Conservation (phyloP, 2,888 invertebrate species). For the Didymodactylos carnosus region DNA sequence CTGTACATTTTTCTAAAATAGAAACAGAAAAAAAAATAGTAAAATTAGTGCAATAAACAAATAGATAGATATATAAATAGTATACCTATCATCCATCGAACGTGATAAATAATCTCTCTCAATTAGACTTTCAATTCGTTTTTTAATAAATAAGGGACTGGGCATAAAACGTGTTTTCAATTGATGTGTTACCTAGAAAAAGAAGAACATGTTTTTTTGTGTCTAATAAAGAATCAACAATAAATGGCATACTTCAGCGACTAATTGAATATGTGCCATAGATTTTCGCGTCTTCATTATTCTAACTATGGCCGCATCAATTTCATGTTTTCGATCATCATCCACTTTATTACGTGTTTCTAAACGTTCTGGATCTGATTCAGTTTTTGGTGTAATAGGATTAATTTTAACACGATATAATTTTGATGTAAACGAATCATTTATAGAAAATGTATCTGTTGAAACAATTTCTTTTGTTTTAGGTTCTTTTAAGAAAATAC, state of each 20-base stretch:
- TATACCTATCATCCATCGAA: not conserved
- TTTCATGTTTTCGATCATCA: constrained; percentile 41
- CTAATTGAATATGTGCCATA: constrained; percentile 64
- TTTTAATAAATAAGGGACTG: constrained; percentile 8
- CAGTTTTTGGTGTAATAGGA: constrained; percentile 33
- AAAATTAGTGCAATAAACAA: not conserved
- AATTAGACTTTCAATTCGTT: constrained; percentile 6
- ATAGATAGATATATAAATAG: not conserved
- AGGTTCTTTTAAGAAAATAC: constrained; percentile 75
- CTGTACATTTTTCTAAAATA: not conserved
- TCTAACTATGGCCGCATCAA: constrained; percentile 93
- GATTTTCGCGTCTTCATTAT: constrained; percentile 96
- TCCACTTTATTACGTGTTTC: constrained; percentile 42
- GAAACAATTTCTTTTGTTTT: constrained; percentile 74
- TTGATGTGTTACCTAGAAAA: constrained; percentile 2
- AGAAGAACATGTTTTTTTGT: not conserved
- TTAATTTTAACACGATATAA: constrained; percentile 56
- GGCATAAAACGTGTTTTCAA: constrained; percentile 7
- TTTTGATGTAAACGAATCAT: constrained; percentile 92
- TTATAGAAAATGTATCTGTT: constrained; percentile 30
- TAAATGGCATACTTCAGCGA: constrained; percentile 78
- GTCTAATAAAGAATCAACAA: not conserved
- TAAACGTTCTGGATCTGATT: constrained; percentile 92
- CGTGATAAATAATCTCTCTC: constrained; percentile 8
- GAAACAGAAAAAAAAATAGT: not conserved